A percentile compares a stretch with the other conserved stretches of the same genome.
Evolutionary conservation across 2,113 vertebrate genomes (phyloP).

Genomic region (Notarius lentiginosus): DNA sequence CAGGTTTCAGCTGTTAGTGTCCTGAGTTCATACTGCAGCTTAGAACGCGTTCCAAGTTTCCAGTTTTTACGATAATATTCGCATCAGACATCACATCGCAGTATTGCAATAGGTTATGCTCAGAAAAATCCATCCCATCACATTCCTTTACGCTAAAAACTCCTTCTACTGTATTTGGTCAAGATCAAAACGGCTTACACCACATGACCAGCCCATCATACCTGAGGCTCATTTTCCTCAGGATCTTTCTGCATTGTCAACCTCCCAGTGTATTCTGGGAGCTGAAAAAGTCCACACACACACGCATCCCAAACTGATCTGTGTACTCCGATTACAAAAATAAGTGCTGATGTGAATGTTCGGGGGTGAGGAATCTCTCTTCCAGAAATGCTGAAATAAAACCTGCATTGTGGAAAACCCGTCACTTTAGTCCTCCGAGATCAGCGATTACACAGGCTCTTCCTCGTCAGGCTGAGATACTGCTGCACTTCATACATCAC

Average conservation of each 20-base stretch:
- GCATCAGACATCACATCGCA: background rate
- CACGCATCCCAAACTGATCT: slow-evolving; percentile 38
- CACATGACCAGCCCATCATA: background rate
- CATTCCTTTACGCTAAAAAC: background rate
- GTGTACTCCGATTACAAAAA: background rate
- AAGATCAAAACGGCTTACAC: background rate
- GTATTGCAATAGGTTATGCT: background rate
- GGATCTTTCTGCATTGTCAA: slow-evolving; percentile 39
- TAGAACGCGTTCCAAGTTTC: too few species aligned
- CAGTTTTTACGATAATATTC: background rate
- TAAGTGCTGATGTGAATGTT: slow-evolving; percentile 35
- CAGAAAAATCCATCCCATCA: background rate
- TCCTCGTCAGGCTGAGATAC: slow-evolving; percentile 16
- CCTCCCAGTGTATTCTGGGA: slow-evolving; percentile 30
- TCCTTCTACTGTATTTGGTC: background rate
- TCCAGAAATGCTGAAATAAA: slow-evolving; percentile 49
- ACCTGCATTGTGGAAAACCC: slow-evolving; percentile 42
- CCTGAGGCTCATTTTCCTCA: background rate
- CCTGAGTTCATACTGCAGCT: background rate
- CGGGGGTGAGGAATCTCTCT: slow-evolving; percentile 12
- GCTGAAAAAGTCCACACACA: background rate
- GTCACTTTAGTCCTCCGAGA: slow-evolving; percentile 41
- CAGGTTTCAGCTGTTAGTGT: too few species aligned
- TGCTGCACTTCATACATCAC: slow-evolving; percentile 46
- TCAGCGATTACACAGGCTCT: slow-evolving; percentile 47